A percentile compares a stretch with the other conserved stretches of the same genome.
Conservation (phyloP, 2,797 vertebrate genomes). For the Sylvilagus floridanus region DNA sequence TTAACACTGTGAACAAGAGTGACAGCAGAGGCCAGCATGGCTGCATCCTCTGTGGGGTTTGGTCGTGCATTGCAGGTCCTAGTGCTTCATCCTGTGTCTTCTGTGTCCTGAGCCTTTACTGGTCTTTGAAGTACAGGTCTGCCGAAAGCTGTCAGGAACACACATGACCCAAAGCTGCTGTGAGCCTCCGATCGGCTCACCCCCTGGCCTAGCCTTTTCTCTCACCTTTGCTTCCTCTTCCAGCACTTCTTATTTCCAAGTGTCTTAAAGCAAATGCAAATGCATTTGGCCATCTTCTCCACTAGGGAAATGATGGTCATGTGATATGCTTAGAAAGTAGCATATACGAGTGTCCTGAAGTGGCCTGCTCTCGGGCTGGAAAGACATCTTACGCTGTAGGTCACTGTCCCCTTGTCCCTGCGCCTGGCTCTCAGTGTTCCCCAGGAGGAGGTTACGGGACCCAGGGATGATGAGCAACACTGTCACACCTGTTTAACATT, state of each 20-base stretch:
- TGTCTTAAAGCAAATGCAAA: constrained; percentile 37
- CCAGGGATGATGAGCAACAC: not conserved
- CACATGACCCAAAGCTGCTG: not conserved
- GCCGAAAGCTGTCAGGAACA: not conserved
- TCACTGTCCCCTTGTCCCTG: not conserved
- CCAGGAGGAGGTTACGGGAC: not conserved
- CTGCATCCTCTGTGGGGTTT: not conserved
- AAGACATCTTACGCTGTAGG: not conserved
- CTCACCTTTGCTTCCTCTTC: not conserved
- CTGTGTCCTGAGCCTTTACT: not conserved
- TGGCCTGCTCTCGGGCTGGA: not conserved
- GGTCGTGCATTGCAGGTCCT: not conserved
- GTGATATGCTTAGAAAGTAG: not conserved
- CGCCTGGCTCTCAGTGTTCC: not conserved
- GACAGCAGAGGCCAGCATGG: not conserved
- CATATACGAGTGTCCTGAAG: not conserved
- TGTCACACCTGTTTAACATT: not conserved
- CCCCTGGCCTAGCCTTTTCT: not conserved
- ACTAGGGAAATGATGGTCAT: not conserved
- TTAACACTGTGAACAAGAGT: constrained; percentile 50
- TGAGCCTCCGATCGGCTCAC: not conserved
- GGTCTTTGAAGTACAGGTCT: not conserved
- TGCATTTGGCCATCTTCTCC: not conserved
- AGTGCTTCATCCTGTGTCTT: not conserved
- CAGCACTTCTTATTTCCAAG: constrained; percentile 25